These are phyloP conservation scores for Temnothorax unifasciatus DNA, from an alignment of 2,888 invertebrate species.

Conservation along the genomic window DNA sequence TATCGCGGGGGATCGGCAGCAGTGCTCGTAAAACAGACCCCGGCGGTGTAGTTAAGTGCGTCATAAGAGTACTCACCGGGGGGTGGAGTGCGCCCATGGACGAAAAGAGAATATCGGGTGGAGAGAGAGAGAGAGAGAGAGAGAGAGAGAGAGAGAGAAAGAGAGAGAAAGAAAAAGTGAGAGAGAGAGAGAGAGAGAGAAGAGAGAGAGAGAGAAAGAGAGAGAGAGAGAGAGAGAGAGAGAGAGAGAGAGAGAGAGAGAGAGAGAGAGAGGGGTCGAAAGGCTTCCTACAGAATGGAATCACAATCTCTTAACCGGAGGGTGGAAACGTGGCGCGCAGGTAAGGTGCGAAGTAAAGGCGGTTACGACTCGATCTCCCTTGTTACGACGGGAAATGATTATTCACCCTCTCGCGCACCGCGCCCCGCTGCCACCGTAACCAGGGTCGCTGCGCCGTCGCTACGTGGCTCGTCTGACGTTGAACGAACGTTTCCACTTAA, in stretches of 20 bases:
- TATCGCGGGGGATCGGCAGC: constrained; percentile 64
- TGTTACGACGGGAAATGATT: constrained; percentile 83
- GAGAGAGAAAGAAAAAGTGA: not conserved
- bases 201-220: not conserved
- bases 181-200: too few species aligned
- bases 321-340: constrained; percentile 57
- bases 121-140: not conserved
- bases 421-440: constrained; percentile 16
- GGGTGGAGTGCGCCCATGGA: constrained; percentile 27
- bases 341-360: constrained; percentile 75
- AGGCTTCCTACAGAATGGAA: constrained; percentile 40
- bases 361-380: constrained; percentile 80
- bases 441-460: constrained; percentile 45
- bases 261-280: not conserved
- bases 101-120: constrained; percentile 23
- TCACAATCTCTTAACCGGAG: constrained; percentile 60
- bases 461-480: constrained; percentile 78
- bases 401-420: constrained; percentile 78
- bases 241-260: too few species aligned
- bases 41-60: constrained; percentile 64
- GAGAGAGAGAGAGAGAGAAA: not conserved
- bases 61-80: constrained; percentile 38
- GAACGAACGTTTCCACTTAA: constrained; percentile 82
- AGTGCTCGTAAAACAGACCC: constrained; percentile 72
- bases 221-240: not conserved